A percentile compares a stretch with the other conserved stretches of the same genome.
Conservation (phyloP, 2,888 invertebrate genomes). For the Rotaria socialis region DNA sequence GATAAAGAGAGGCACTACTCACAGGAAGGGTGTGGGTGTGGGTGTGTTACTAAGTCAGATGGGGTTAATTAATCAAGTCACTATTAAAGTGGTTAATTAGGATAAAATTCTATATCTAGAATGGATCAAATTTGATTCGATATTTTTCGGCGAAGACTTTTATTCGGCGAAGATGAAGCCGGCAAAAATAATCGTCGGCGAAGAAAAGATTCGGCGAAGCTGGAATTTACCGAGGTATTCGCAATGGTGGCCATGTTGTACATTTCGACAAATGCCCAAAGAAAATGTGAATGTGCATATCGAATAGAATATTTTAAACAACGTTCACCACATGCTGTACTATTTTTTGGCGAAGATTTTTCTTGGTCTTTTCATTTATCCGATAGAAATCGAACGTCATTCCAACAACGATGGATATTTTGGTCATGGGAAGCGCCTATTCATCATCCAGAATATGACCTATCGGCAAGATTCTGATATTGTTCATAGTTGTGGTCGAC, state of each 20-base stretch:
- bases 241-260: background rate
- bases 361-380: background rate
- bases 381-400: background rate
- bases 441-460: slow-evolving; percentile 14
- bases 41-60: no score
- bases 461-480: slow-evolving; percentile 28
- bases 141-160: no score
- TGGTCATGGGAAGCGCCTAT: slow-evolving; percentile 27
- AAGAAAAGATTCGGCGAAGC: no score
- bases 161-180: no score
- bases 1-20: no score
- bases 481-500: background rate
- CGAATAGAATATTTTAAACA: background rate
- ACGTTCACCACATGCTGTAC: background rate
- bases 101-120: no score
- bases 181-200: no score
- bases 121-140: no score
- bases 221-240: background rate
- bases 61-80: no score
- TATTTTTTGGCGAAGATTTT: slow-evolving; percentile 6
- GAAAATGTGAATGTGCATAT: slow-evolving; percentile 25
- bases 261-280: background rate
- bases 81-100: no score
- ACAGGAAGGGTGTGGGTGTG: no score
- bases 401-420: background rate